Base-by-base conservation (phyloP, 2,888 invertebrate species). In the Crepidodera aurea region DNA sequence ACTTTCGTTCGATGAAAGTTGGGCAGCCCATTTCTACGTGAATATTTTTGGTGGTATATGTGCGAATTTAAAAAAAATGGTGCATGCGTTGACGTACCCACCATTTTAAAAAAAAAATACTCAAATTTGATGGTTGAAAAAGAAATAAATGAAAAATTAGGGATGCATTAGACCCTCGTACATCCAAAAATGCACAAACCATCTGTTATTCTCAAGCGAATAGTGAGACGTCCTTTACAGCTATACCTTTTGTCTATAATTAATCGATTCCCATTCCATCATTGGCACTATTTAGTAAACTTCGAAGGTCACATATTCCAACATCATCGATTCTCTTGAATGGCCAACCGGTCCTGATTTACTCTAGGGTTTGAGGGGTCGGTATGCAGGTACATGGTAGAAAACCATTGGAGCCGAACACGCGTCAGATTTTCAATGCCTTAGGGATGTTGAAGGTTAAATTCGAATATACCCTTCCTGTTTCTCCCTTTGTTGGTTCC, bases 341-440 rank as follows among this genome's bases (percentile, higher is more conserved):
- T 44, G 29, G n/a, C 25, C 19, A 18, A 29, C 42, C 42, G 40
- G 40, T 40, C 40, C 54, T 54, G 54, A 54, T 54, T 54, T 51
- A n/a, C 40, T 53, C 29, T 50, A 16, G 16, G 15, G n/a, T 32
- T 42, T 54, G 29, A 44, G 27, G 44, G 54, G 42, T 54, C 15
- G n/a, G 40, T 40, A 40, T 53, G 54, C 29, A 32, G 42, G 32
- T 42, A 44, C 29, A 15, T 16, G 18, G 40, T 16, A 54, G 42
- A 29, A 54, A 54, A 68, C 64, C 56, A 58, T 63, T 66, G 60
- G 60, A 70, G 65, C 68, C 53, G 65, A 62, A 69, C 70, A 67
- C 67, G 69, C 18, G 40, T 72, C 71, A 70, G 66, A 71, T 72
- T 72, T 72, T 61, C 62, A 62, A 69, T 64, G 62, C 67, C 62